Conservation (phyloP, 2,888 invertebrate species). For the Proisotoma minuta region DNA sequence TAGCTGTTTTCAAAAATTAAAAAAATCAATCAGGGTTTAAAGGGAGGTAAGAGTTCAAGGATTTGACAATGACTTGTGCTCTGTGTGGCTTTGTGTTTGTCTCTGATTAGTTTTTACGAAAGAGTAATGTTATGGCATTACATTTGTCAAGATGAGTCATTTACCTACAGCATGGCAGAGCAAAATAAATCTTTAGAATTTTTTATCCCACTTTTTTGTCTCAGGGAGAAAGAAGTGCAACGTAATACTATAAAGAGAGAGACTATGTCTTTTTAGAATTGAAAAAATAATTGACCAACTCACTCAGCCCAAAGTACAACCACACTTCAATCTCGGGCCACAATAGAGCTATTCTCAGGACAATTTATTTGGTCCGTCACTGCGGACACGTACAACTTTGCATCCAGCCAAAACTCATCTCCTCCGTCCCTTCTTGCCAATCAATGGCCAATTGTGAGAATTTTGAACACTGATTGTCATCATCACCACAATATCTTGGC, state of each 20-base stretch:
- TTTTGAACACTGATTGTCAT: conserved; percentile 19
- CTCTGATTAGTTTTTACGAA: too few species aligned
- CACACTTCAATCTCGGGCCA: conserved; percentile 10
- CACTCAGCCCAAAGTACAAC: conserved; percentile 11
- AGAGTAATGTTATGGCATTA: not conserved
- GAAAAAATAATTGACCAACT: conserved; percentile 7
- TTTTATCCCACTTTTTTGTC: conserved; percentile 7
- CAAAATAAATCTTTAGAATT: not conserved
- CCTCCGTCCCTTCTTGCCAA: conserved; percentile 9
- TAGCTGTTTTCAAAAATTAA: too few species aligned
- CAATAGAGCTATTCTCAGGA: conserved; percentile 13
- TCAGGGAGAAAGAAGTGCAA: not conserved
- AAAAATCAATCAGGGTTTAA: too few species aligned
- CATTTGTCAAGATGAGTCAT: conserved; percentile 17
- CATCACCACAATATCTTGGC: not conserved
- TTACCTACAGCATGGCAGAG: conserved; percentile 14
- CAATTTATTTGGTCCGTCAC: conserved; percentile 14
- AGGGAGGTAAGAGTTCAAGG: too few species aligned
- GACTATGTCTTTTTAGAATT: not conserved
- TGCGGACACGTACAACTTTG: too few species aligned
- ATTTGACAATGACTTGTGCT: too few species aligned
- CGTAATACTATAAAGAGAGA: too few species aligned
- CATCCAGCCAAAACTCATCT: not conserved
- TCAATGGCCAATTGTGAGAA: conserved; percentile 19
- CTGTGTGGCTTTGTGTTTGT: too few species aligned